Evolutionary conservation across 2,888 invertebrate genomes (phyloP).

Genomic region (Drosophila yooni): DNA sequence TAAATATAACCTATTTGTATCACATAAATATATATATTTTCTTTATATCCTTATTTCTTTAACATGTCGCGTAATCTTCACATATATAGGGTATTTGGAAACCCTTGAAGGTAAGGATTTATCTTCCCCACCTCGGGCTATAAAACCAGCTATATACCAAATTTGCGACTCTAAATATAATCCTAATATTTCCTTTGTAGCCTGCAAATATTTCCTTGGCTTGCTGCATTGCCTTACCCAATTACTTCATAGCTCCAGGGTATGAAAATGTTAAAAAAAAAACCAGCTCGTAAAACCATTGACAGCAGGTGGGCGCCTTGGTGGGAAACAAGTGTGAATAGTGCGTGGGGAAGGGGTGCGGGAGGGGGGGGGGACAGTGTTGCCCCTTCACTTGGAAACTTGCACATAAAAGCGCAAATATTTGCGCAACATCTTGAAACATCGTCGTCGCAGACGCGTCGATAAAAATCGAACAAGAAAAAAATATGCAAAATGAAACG

Average conservation of each 20-base stretch:
- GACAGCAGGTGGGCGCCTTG: constrained; percentile 1
- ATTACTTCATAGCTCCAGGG: background rate
- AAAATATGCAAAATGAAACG: constrained; percentile 74
- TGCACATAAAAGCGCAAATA: constrained; percentile 80
- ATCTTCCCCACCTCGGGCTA: background rate
- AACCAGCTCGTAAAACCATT: background rate
- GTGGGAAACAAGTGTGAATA: background rate
- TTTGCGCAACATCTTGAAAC: constrained; percentile 77
- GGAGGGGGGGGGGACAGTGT: background rate
- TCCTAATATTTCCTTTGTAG: background rate
- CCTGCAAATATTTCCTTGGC: background rate
- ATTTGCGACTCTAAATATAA: background rate
- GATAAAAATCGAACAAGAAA: constrained; percentile 75
- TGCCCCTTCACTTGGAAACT: constrained; percentile 36
- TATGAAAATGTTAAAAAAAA: background rate
- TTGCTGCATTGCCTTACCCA: background rate
- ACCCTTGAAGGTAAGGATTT: background rate
- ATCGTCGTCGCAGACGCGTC: constrained; percentile 56
- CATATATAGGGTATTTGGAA: background rate
- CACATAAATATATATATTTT: background rate
- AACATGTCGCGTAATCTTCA: background rate
- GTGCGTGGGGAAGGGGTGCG: background rate
- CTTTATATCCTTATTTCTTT: background rate
- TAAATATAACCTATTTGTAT: background rate
- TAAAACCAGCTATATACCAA: background rate